These are phyloP conservation scores for Psephotus haematonotus DNA, from an alignment of 2,113 vertebrate genomes.

Conservation along the genomic window DNA sequence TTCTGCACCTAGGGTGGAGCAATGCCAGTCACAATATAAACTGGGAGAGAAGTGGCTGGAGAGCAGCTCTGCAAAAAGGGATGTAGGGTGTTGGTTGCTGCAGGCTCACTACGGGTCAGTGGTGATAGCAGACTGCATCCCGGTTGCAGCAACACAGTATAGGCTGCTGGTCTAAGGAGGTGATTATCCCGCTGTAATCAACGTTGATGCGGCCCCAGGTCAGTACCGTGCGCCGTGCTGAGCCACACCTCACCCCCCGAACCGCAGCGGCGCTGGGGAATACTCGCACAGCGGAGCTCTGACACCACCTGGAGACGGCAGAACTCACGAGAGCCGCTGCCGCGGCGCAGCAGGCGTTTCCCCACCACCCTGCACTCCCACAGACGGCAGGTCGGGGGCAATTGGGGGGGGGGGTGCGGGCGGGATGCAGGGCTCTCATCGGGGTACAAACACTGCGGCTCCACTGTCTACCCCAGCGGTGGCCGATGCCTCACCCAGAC, in stretches of 20 bases:
- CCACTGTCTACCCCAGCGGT: background rate
- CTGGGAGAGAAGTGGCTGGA: background rate
- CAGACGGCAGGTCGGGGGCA: background rate
- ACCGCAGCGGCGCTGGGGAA: too few species aligned
- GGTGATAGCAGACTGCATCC: background rate
- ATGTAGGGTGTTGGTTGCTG: background rate
- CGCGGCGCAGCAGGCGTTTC: background rate
- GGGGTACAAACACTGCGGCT: background rate
- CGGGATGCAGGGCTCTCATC: rapidly evolving
- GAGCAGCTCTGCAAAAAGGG: background rate
- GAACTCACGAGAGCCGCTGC: background rate
- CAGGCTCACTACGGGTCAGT: background rate
- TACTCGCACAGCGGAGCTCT: background rate
- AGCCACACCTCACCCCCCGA: background rate
- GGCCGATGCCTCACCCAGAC: background rate
- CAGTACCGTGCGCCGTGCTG: background rate
- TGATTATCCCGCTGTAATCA: background rate
- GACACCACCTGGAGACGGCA: background rate
- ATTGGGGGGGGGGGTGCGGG: background rate
- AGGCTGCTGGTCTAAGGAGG: background rate
- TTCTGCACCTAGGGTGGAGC: background rate
- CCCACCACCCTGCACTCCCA: background rate
- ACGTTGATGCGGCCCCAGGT: rapidly evolving
- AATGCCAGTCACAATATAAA: background rate
- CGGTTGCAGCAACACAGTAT: background rate